Evolutionary conservation across 2,113 vertebrate genomes (phyloP).

Genomic region (Chaetodon trifascialis): DNA sequence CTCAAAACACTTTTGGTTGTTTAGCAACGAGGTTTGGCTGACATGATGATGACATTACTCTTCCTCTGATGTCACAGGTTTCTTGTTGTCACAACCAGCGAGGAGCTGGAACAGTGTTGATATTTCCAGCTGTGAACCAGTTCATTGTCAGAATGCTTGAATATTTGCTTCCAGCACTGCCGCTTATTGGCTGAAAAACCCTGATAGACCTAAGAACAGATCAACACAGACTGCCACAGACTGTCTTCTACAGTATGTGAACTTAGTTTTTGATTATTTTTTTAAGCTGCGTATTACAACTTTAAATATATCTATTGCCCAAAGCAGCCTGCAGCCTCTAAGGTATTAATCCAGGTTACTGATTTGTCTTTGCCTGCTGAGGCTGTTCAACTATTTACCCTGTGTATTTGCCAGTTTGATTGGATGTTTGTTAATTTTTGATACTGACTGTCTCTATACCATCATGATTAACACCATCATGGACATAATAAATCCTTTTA

Average conservation of each 20-base stretch:
- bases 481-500: neutral
- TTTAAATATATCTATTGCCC: neutral
- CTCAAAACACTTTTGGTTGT: neutral
- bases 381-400: neutral
- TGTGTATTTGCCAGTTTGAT: neutral
- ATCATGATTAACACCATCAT: neutral
- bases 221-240: neutral
- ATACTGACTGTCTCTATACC: neutral
- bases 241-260: neutral
- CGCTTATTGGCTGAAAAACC: neutral
- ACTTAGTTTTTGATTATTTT: neutral
- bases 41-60: neutral
- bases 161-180: neutral
- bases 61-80: neutral
- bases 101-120: neutral
- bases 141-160: neutral
- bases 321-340: neutral
- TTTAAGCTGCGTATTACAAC: neutral
- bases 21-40: neutral
- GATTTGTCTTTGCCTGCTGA: neutral
- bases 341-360: neutral
- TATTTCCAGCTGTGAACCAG: neutral
- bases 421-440: neutral
- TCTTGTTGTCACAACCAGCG: neutral
- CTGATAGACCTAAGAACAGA: neutral